Evolutionary conservation across 2,113 vertebrate genomes (phyloP).

Genomic region (Oryzias melastigma): DNA sequence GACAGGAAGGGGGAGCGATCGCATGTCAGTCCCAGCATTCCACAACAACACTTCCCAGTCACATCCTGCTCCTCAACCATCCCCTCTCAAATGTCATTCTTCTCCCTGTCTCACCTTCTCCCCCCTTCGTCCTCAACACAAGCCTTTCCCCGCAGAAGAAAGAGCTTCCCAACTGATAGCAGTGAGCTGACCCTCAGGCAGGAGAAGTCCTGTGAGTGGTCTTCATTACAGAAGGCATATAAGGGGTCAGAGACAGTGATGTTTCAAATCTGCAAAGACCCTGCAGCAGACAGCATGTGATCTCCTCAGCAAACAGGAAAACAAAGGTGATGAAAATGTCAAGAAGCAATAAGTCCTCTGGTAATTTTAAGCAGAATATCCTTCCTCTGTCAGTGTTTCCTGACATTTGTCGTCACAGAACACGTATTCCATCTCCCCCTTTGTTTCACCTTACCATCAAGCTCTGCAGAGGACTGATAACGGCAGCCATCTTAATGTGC

Average conservation of each 20-base stretch:
- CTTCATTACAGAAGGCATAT: background rate
- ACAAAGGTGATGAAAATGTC: no score
- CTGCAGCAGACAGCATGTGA: no score
- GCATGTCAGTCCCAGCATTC: background rate
- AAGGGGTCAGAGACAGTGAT: conserved; percentile 10
- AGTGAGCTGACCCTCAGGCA: background rate
- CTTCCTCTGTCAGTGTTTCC: no score
- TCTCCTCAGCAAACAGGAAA: no score
- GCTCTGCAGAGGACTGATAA: no score
- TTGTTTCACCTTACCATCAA: no score
- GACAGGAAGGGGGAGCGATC: background rate
- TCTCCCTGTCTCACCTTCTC: conserved; percentile 46
- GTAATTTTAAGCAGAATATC: no score
- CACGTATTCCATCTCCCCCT: no score
- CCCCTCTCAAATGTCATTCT: conserved; percentile 34
- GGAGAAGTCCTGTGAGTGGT: conserved; percentile 3
- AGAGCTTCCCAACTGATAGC: conserved; percentile 30
- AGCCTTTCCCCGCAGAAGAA: conserved; percentile 15
- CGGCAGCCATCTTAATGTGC: no score
- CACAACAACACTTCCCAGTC: background rate
- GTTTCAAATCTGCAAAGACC: conserved; percentile 11
- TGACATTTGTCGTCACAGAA: no score
- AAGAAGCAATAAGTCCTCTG: no score
- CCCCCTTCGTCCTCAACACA: conserved; percentile 14
- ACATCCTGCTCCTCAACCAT: conserved; percentile 32